Evolutionary conservation across 2,888 invertebrate genomes (phyloP).

Genomic region (Pristionchus entomophagus): DNA sequence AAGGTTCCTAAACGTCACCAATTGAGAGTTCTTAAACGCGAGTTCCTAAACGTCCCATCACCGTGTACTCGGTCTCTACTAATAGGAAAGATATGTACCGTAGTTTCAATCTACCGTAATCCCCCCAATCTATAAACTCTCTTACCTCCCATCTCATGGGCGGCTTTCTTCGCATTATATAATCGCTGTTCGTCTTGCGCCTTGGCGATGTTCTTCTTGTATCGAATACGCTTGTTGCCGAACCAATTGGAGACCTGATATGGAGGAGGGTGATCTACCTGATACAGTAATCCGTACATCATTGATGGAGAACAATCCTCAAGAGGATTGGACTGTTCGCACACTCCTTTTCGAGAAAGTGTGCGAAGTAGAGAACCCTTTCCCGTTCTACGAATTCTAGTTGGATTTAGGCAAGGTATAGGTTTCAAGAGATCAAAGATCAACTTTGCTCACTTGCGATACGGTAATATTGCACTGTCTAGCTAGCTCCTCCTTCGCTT

Average conservation of each 20-base stretch:
- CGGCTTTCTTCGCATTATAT: slow-evolving; percentile 96
- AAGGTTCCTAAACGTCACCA: too few species aligned
- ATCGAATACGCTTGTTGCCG: slow-evolving; percentile 98
- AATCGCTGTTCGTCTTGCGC: slow-evolving; percentile 98
- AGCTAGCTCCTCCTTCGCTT: slow-evolving; percentile 99
- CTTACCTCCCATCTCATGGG: slow-evolving; percentile 66
- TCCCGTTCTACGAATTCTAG: neutral
- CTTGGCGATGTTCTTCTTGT: slow-evolving; percentile 99
- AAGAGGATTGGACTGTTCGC: neutral
- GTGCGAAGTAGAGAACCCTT: too few species aligned
- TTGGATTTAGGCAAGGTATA: neutral
- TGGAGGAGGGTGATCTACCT: neutral
- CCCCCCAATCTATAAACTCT: neutral
- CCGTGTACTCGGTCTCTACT: too few species aligned
- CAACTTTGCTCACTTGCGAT: slow-evolving; percentile 84
- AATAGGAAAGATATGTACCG: neutral
- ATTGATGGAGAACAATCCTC: neutral
- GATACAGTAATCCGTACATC: neutral
- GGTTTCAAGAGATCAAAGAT: neutral
- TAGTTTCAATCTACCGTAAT: neutral
- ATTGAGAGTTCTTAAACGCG: too few species aligned
- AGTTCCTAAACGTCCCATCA: too few species aligned
- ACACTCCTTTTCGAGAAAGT: too few species aligned
- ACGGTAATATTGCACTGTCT: slow-evolving; percentile 99
- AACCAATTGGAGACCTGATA: slow-evolving; percentile 92